Evolutionary conservation across 2,797 vertebrate species (phyloP).

Genomic region (Sorex maritimensis): DNA sequence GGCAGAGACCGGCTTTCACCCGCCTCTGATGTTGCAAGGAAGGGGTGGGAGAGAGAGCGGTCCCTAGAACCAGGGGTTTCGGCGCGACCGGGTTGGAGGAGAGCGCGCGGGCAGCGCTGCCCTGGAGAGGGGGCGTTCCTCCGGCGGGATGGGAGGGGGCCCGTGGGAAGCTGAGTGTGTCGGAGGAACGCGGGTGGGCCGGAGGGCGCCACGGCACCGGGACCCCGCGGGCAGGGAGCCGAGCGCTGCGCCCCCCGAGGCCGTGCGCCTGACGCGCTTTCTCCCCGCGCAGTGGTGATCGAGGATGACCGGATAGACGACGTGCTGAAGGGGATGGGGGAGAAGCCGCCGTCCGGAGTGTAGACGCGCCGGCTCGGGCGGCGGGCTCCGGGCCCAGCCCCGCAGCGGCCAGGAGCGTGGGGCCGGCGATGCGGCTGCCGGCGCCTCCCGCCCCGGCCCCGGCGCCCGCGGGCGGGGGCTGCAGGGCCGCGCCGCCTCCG

Average conservation of each 20-base stretch:
- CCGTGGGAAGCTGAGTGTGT: no score
- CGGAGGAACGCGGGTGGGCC: not conserved
- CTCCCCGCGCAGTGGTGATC: constrained; percentile 96
- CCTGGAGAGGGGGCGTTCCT: constrained; percentile 74
- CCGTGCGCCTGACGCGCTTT: constrained; percentile 83
- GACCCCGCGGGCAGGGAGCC: not conserved
- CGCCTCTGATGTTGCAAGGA: not conserved
- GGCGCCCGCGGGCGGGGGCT: constrained; percentile 86
- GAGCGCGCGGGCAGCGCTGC: not conserved
- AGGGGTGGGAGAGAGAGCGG: not conserved
- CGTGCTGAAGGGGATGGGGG: constrained; percentile 98
- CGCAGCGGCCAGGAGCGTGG: constrained; percentile 85
- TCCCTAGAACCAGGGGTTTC: not conserved
- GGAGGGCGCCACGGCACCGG: constrained; percentile 38
- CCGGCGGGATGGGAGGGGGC: not conserved
- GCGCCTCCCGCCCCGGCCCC: constrained; percentile 93
- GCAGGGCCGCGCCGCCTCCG: constrained; percentile 73
- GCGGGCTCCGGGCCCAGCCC: constrained; percentile 83
- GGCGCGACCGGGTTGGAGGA: not conserved
- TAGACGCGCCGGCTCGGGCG: constrained; percentile 90
- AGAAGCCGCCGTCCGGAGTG: constrained; percentile 98
- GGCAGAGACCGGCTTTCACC: not conserved
- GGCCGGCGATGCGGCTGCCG: constrained; percentile 93
- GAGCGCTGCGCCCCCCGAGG: constrained; percentile 66
- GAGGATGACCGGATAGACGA: constrained; percentile 99